These are phyloP conservation scores for Koerneria pararmatus DNA, from an alignment of 2,888 invertebrate genomes.

Conservation along the genomic window DNA sequence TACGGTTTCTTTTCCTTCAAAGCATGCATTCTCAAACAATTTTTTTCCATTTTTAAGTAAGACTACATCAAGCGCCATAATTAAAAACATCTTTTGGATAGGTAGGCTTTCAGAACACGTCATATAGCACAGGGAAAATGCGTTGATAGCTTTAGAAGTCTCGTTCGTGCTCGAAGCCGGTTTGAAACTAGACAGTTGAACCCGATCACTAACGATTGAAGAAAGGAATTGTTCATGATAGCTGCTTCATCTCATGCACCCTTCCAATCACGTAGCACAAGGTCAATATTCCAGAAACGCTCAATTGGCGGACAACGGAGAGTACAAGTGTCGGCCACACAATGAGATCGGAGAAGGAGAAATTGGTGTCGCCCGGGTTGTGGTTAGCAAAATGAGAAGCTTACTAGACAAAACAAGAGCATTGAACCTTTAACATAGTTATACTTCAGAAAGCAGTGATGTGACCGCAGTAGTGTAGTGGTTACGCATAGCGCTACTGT, in stretches of 20 bases:
- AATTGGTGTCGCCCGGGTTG: slow-evolving; percentile 70
- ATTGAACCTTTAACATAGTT: slow-evolving; percentile 1
- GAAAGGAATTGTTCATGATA: background rate
- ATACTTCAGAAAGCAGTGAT: background rate
- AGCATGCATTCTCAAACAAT: no score
- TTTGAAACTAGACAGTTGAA: background rate
- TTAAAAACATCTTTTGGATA: no score
- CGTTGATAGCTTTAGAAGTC: no score
- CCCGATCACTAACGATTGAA: background rate
- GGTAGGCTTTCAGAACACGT: no score
- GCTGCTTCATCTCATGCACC: background rate
- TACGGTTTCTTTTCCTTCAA: no score
- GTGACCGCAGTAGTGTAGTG: background rate
- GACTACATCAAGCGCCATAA: no score
- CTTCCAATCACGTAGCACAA: background rate
- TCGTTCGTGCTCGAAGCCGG: no score
- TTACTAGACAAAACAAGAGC: background rate
- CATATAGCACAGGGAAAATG: no score
- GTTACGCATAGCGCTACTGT: no score
- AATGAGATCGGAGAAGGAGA: slow-evolving; percentile 80
- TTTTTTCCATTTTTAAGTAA: no score
- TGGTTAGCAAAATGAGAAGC: slow-evolving; percentile 66
- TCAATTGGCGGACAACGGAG: slow-evolving; percentile 78
- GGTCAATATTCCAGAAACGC: slow-evolving; percentile 71
- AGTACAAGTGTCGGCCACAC: slow-evolving; percentile 81